A percentile compares a stretch with the other conserved stretches of the same genome.
phyloP scores from a whole-genome alignment of 2,113 vertebrate species.

The Laterallus jamaicensis region DNA sequence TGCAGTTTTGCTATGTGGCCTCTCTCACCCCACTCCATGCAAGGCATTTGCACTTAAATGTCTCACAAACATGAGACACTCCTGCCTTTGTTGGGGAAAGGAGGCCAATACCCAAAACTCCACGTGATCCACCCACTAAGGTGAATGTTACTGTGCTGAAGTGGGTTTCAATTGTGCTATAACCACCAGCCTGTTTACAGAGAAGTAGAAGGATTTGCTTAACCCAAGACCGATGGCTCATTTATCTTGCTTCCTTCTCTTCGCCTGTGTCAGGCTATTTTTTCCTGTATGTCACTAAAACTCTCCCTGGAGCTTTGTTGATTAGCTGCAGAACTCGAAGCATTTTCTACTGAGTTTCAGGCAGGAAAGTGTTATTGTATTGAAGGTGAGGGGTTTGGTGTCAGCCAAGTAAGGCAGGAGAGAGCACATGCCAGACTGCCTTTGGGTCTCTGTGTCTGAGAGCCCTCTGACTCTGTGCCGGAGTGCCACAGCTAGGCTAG shows the following conservation, averaged over 20 bases:
- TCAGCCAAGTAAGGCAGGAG: not conserved
- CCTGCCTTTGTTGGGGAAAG: not conserved
- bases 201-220: conserved; percentile 46
- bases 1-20: not conserved
- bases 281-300: conserved; percentile 27
- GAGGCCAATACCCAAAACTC: not conserved
- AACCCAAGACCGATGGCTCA: conserved; percentile 45
- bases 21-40: not conserved
- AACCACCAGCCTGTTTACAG: conserved; percentile 7
- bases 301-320: conserved; percentile 32
- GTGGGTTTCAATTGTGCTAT: not conserved
- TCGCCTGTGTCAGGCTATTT: not conserved
- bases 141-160: not conserved
- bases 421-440: not conserved
- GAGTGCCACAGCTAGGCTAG: not conserved
- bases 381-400: not conserved
- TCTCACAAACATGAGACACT: not conserved
- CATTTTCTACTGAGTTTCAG: not conserved
- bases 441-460: not conserved
- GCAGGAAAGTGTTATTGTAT: not conserved
- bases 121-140: not conserved
- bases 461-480: not conserved
- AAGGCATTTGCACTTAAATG: not conserved
- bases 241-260: conserved; percentile 55
- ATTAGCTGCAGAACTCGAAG: not conserved